phyloP scores from a whole-genome alignment of 2,888 invertebrate genomes.

The Limulus polyphemus region DNA sequence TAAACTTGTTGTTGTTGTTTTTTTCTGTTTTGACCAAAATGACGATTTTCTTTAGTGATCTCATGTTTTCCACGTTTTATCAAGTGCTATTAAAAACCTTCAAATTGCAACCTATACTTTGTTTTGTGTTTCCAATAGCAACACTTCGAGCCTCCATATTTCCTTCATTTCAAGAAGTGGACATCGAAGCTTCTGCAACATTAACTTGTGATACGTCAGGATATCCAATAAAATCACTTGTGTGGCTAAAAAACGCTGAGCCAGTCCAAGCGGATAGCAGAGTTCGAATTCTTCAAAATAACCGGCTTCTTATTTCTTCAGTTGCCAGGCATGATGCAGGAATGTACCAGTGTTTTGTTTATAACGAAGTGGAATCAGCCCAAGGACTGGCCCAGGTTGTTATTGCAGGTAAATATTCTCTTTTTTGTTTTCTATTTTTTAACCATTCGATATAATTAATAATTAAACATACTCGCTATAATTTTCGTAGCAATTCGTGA shows the following conservation, averaged over 20 bases:
- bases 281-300: conserved; percentile 8
- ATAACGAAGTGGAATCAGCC: conserved; percentile 12
- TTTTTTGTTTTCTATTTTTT: neutral
- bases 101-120: neutral
- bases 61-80: too few species aligned
- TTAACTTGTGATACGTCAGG: conserved; percentile 17
- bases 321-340: conserved; percentile 14
- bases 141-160: conserved; percentile 10
- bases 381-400: conserved; percentile 14
- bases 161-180: conserved; percentile 10
- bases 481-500: too few species aligned
- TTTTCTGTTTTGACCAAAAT: too few species aligned
- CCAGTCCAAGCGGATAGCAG: conserved; percentile 6
- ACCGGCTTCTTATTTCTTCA: conserved; percentile 15
- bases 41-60: too few species aligned
- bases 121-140: conserved; percentile 5
- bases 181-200: conserved; percentile 14
- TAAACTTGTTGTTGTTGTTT: too few species aligned
- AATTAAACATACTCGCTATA: too few species aligned
- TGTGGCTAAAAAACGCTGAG: conserved; percentile 13
- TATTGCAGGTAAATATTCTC: conserved; percentile 9
- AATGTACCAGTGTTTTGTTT: conserved; percentile 15
- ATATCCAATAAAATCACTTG: conserved; percentile 11
- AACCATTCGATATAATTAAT: too few species aligned
- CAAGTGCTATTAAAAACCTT: too few species aligned